Evolutionary conservation across 1,140 invertebrate genomes (phyloP), one percentile per base, ranked within the genome.

Genomic region (Platorchestia sp.): DNA sequence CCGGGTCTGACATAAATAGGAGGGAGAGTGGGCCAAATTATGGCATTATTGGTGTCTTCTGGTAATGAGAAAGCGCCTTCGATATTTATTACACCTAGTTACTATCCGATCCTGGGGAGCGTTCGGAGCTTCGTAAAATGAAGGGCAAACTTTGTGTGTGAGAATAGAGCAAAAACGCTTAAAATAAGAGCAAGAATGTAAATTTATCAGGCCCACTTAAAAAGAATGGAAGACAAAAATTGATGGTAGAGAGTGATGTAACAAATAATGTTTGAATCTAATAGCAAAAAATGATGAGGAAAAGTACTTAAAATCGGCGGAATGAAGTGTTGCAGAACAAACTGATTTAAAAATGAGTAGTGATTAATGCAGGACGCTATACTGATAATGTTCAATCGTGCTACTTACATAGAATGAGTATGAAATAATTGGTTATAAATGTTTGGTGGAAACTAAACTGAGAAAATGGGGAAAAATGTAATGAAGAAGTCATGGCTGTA

Each of bases 1-100:
- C 5, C n/a, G 43, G 87, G 41, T 36, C 41, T 44, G 87, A 89
- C 43, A 89, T 89, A 89, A 89, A 89, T 89, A 44, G 87, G 27
- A 41, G 43, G 87, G 43, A 44, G 87, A 14, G 87, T 44, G 41
- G 87, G 41, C 87, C 87, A 89, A 89, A 89, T 89, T 89, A 89
- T 44, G 87, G 43, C 43, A 42, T 89, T 44, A 41, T 89, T 44
- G 87, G 43, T 42, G 87, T 89, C 43, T 44, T 89, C 87, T 89
- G 5, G 41, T 89, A 89, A 89, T 89, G 87, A 89, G 87, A 89
- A 89, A 89, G 87, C 87, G 87, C 87, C 87, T 44, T 42, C 43
- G 87, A 89, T 89, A 89, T 89, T 89, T 89, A 89, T 89, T 42
- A 89, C 87, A 16, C 27, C 42, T 42, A 89, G 27, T 89, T 89